Evolutionary conservation across 2,113 vertebrate genomes (phyloP), one percentile per base, ranked within the genome.

Genomic region (Corythornis vintsioides): DNA sequence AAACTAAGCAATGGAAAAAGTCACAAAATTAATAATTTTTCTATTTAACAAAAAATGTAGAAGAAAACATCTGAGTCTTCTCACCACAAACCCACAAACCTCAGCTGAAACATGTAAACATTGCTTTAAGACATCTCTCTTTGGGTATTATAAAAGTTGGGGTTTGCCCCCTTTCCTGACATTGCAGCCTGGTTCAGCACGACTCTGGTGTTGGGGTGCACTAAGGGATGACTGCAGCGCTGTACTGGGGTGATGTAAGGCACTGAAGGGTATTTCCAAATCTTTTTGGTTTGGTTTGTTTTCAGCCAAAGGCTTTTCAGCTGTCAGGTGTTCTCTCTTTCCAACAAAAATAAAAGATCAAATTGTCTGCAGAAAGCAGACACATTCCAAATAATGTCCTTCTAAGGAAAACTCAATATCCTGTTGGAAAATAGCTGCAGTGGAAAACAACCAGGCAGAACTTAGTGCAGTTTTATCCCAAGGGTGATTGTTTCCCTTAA

Each of bases 311-410:
- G 61, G 53, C 20, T 42, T 93, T 90, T 94, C 94, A 92, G 89
- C 92, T 96, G 92, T 93, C 91, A 94, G 94, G 92, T 94, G 83
- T 85, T 90, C 60, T 53, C 13, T 66, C 53, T 42, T 74, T 95
- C 83, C 89, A 93, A 96, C 55, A 90, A 93, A 95, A 96, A 96
- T 64, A 96, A 66, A 82, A 89, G 81, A 94, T 92, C 76, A 92
- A 90, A 92, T 92, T 85, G 42, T 79, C 55, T 73, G 29, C 78
- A 89, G 84, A 96, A 96, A 77, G 10, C 74, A 93, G 42, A 69
- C 74, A 56, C 42, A 55, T 85, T 90, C 61, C 63, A 88, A 76
- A 94, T 92, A 50, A 72, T 15, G 19, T 92, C 52, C 26, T 83
- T 93, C 88, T 95, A 40, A 93, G 79, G 75, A 79, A 87, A 96